These are phyloP conservation scores for Setophaga coronata DNA, from an alignment of 2,113 vertebrate species.

Conservation along the genomic window DNA sequence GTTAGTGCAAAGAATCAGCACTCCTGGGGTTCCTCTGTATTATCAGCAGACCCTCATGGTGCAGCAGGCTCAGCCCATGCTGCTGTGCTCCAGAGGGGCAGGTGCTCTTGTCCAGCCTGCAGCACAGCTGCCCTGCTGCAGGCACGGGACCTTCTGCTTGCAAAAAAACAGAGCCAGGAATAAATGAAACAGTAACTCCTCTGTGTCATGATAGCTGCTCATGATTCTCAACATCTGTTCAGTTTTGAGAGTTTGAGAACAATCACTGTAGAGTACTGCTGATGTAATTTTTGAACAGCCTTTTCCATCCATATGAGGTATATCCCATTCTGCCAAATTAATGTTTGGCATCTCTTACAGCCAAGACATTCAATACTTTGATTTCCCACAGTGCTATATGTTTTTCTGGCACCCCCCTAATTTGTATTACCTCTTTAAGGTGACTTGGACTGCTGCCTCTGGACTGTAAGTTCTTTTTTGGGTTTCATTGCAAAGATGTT, in stretches of 20 bases:
- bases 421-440: background rate
- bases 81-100: background rate
- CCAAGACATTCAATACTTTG: background rate
- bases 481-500: background rate
- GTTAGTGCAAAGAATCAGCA: background rate
- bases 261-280: background rate
- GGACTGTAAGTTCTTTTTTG: background rate
- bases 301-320: background rate
- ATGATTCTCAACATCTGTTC: background rate
- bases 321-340: background rate
- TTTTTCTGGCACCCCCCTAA: background rate
- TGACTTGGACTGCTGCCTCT: background rate
- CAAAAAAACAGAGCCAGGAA: background rate
- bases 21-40: background rate
- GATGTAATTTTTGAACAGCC: background rate
- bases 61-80: background rate
- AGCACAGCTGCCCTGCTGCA: background rate
- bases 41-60: fast-evolving
- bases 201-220: background rate
- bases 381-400: background rate
- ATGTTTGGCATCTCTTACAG: background rate
- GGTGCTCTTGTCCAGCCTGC: fast-evolving
- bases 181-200: background rate
- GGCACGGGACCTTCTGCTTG: background rate
- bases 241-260: background rate